Conservation (phyloP, 2,888 invertebrate species). For the Schrankia costaestrigalis region DNA sequence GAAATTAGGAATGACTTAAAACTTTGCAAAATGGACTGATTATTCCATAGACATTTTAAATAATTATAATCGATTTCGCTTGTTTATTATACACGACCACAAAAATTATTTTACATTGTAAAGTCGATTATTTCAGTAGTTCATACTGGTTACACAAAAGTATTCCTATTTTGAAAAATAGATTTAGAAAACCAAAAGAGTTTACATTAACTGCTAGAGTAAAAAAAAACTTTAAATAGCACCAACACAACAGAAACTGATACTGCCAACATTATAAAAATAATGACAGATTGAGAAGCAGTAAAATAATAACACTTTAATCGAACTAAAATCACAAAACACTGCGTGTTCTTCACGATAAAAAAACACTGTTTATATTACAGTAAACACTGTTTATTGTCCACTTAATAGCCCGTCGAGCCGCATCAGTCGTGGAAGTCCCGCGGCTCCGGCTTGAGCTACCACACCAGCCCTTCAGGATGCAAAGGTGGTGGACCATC, state of each 20-base stretch:
- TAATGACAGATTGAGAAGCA: conserved; percentile 11
- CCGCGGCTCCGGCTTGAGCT: conserved; percentile 82
- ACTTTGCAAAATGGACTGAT: conserved; percentile 11
- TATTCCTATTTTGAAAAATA: too few relatives aligned
- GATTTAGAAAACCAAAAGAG: background rate
- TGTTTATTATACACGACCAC: too few relatives aligned
- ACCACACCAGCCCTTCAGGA: conserved; percentile 78
- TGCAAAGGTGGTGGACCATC: conserved; percentile 76
- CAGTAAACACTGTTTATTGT: conserved; percentile 50
- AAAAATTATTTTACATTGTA: too few relatives aligned
- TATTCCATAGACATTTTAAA: too few relatives aligned
- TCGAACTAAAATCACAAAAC: conserved; percentile 41
- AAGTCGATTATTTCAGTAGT: too few relatives aligned
- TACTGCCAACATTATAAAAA: conserved; percentile 6
- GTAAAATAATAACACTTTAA: conserved; percentile 8
- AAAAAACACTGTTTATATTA: conserved; percentile 42
- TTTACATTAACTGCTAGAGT: background rate
- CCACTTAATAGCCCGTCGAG: conserved; percentile 74
- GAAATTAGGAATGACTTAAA: conserved; percentile 1
- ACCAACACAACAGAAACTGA: conserved; percentile 26
- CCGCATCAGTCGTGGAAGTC: conserved; percentile 81
- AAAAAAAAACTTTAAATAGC: conserved; percentile 9
- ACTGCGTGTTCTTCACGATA: conserved; percentile 36
- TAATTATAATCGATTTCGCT: too few relatives aligned
- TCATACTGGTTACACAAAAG: too few relatives aligned